Evolutionary conservation across 2,888 invertebrate genomes (phyloP), one percentile per base, ranked within the genome.

Genomic region (Panorpa germanica): DNA sequence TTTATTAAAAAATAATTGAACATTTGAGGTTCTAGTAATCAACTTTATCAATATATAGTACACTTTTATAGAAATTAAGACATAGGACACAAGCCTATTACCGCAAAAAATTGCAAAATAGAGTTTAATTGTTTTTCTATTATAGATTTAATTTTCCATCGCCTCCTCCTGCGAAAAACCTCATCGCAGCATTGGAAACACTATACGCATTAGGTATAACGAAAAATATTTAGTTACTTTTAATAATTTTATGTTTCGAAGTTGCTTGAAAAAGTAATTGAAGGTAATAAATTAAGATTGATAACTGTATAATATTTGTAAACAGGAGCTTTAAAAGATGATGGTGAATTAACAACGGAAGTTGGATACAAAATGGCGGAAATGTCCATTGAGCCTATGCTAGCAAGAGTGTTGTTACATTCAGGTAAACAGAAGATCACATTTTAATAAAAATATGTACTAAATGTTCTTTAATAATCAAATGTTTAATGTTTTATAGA

Each of bases 281-380:
- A 19, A 19, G n/a, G 7, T 19, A 19, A 8, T 19, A 19, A 19
- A 7, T 19, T 7, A 19, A 8, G 20, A 19, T 8, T n/a, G n/a
- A n/a, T n/a, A n/a, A n/a, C n/a, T n/a, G n/a, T n/a, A n/a, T n/a
- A n/a, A n/a, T 27, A 28, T 28, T 11, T 25, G 16, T 11, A 33
- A 36, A 25, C 22, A 45, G 47, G 59, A 29, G 82, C 85, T 0
- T 60, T 96, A 4, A 81, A 88, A 49, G 66, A 69, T 26, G 51
- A 61, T 14, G 88, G 88, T 0, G 61, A 69, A 31, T 52, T 98
- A 34, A 90, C 90, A 0, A 56, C 63, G 23, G 73, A 78, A 0
- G 49, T 76, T 0, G 98, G 98, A 0, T 59, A 66, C 28, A 62
- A 69, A 28, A 83, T 96, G 69, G 88, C 93, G 0, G 95, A 96